Conservation (phyloP, 1,140 invertebrate genomes). For the Akabosia matsudoensis region DNA sequence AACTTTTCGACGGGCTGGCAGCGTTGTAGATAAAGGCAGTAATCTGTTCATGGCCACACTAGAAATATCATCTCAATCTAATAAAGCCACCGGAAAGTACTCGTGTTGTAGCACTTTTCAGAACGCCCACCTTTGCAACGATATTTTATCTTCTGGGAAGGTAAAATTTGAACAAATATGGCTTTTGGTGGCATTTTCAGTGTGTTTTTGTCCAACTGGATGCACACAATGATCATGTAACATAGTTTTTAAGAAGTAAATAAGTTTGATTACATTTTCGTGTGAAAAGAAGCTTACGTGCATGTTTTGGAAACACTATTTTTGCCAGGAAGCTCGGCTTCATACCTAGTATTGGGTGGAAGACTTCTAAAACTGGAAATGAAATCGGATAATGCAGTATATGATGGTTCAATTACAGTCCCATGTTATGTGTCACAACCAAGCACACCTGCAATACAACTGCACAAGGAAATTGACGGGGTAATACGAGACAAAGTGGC, state of each 20-base stretch:
- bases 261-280: conserved; percentile 13
- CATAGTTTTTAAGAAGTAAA: too few relatives aligned
- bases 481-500: neutral
- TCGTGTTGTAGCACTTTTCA: conserved; percentile 22
- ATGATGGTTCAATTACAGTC: neutral
- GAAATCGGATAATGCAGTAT: neutral
- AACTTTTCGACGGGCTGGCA: conserved; percentile 23
- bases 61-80: neutral
- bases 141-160: conserved; percentile 35
- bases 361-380: conserved; percentile 23
- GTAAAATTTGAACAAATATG: neutral
- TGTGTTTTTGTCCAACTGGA: too few relatives aligned
- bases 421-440: conserved; percentile 20
- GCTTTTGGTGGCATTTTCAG: too few relatives aligned
- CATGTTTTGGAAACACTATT: too few relatives aligned
- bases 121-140: neutral
- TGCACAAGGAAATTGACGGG: neutral
- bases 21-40: conserved; percentile 13
- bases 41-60: neutral
- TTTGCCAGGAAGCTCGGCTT: conserved; percentile 34
- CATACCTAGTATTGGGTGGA: conserved; percentile 32
- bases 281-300: too few relatives aligned
- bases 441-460: neutral
- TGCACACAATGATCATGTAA: too few relatives aligned
- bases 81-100: conserved; percentile 27